Conservation (phyloP, 2,113 vertebrate species). For the Perccottus glenii region DNA sequence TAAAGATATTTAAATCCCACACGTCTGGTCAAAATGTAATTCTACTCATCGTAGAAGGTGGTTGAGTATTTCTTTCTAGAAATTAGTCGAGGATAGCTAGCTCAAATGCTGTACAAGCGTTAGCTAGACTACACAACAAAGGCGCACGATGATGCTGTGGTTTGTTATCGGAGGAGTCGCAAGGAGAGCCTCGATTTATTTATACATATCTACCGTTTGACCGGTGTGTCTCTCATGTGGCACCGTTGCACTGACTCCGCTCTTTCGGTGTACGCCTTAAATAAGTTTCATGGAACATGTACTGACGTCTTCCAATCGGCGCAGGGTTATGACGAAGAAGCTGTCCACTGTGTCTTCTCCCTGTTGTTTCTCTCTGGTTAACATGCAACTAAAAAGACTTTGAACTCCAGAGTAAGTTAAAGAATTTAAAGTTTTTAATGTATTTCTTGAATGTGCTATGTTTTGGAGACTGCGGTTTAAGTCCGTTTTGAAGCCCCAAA, state of each 20-base stretch:
- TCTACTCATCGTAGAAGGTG: constrained; percentile 8
- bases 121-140: constrained; percentile 59
- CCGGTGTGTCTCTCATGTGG: background rate
- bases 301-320: background rate
- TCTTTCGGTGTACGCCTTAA: accelerated
- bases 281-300: background rate
- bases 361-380: background rate
- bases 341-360: constrained; percentile 11
- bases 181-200: constrained; percentile 18
- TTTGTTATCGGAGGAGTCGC: background rate
- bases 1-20: constrained; percentile 30
- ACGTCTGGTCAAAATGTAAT: constrained; percentile 37
- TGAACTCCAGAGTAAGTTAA: constrained; percentile 42
- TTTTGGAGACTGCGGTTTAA: background rate
- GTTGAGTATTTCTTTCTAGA: background rate
- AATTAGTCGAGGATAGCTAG: background rate
- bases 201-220: background rate
- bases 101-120: constrained; percentile 8
- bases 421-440: background rate
- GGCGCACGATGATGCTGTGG: constrained; percentile 56
- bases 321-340: constrained; percentile 34
- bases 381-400: constrained; percentile 15
- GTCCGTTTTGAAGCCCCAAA: background rate
- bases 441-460: background rate
- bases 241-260: background rate